Percentiles rank a stretch among this genome's conserved stretches.
phyloP scores from a whole-genome alignment of 2,888 invertebrate genomes.

The Eucera pruinosa region DNA sequence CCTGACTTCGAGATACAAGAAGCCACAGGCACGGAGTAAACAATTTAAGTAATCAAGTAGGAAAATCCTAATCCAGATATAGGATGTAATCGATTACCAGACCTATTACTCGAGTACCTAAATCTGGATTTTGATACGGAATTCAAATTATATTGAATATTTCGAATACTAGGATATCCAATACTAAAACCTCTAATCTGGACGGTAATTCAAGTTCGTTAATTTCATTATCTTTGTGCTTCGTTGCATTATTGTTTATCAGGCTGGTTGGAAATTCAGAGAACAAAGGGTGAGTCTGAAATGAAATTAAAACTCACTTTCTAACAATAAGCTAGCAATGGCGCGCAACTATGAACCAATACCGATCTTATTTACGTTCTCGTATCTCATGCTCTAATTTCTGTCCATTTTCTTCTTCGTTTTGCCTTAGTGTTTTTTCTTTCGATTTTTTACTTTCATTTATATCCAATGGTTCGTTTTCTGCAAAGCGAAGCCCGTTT shows the following conservation, averaged over 20 bases:
- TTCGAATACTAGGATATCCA: too few relatives aligned
- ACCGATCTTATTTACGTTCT: slow-evolving; percentile 22
- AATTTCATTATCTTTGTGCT: slow-evolving; percentile 48
- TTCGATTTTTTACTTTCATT: slow-evolving; percentile 1
- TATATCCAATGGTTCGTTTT: slow-evolving; percentile 13
- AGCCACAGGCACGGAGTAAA: too few relatives aligned
- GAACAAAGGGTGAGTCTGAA: slow-evolving; percentile 8
- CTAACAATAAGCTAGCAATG: slow-evolving; percentile 1
- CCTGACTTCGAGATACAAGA: too few relatives aligned
- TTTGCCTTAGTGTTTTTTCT: background rate
- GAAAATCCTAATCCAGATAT: too few relatives aligned
- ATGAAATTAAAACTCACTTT: slow-evolving; percentile 60
- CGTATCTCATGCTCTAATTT: slow-evolving; percentile 5
- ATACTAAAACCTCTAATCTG: too few relatives aligned
- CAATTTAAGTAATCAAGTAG: too few relatives aligned
- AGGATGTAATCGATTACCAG: too few relatives aligned
- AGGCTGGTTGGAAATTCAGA: slow-evolving; percentile 7
- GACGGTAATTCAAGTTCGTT: slow-evolving; percentile 59
- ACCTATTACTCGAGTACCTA: too few relatives aligned
- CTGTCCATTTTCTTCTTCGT: background rate
- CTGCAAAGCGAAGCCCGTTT: slow-evolving; percentile 26
- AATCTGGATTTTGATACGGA: too few relatives aligned
- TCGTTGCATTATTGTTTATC: slow-evolving; percentile 64
- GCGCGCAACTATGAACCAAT: slow-evolving; percentile 20
- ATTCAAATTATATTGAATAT: too few relatives aligned